phyloP scores from a whole-genome alignment of 2,797 vertebrate genomes.

The Gallinago solitaria region DNA sequence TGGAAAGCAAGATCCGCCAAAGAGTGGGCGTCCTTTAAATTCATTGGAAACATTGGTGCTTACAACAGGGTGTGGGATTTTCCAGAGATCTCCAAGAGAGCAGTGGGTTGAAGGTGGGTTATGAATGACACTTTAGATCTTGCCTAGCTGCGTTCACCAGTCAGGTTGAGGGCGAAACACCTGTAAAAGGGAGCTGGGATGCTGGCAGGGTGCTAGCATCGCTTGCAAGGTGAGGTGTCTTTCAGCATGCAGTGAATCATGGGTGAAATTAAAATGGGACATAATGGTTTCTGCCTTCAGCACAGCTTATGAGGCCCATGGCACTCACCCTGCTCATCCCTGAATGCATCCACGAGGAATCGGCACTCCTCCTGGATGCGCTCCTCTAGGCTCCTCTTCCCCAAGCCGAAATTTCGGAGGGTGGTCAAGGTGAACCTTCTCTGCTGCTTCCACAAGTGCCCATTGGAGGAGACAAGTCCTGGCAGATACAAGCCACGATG shows the following conservation, averaged over 20 bases:
- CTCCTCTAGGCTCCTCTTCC: constrained; percentile 77
- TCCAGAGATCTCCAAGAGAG: neutral
- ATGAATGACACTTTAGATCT: neutral
- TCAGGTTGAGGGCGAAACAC: neutral
- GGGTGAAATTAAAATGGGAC: neutral
- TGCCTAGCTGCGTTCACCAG: no score
- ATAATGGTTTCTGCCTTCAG: neutral
- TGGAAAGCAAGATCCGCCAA: neutral
- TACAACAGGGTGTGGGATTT: fast-evolving
- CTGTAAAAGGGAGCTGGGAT: neutral
- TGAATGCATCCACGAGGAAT: constrained; percentile 31
- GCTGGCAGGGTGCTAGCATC: neutral
- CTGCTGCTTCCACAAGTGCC: constrained; percentile 78
- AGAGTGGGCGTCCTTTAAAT: fast-evolving
- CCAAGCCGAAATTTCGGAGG: constrained; percentile 77
- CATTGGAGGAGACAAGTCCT: constrained; percentile 60
- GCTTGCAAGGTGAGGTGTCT: neutral
- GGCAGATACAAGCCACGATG: fast-evolving
- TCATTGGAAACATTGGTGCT: fast-evolving
- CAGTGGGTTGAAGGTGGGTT: neutral
- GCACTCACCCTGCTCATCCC: constrained; percentile 71
- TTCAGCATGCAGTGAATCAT: neutral
- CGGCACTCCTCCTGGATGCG: constrained; percentile 74
- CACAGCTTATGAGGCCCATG: fast-evolving
- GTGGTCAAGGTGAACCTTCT: constrained; percentile 77